A percentile compares a stretch with the other conserved stretches of the same genome.
phyloP scores from a whole-genome alignment of 1,140 invertebrate species.

The Drosophila prosaltans region DNA sequence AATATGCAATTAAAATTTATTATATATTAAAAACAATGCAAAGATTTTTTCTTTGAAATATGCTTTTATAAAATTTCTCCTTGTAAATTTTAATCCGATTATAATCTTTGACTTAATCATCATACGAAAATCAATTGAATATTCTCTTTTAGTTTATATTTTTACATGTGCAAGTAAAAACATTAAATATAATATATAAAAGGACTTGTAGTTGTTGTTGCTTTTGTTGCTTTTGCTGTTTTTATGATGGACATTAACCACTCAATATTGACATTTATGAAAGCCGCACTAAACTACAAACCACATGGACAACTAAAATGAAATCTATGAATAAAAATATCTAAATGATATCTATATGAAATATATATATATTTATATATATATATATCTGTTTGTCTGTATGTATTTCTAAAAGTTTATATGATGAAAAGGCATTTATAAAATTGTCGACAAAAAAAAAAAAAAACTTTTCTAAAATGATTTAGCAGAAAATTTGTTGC shows the following conservation, averaged over 20 bases:
- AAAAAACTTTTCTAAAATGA: conserved; percentile 49
- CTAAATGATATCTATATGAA: conserved; percentile 2
- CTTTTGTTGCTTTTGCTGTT: neutral
- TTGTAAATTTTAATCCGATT: neutral
- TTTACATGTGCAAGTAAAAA: neutral
- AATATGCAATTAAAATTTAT: neutral
- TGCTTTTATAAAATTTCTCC: neutral
- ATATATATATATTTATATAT: conserved; percentile 8
- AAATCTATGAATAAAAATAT: conserved; percentile 12
- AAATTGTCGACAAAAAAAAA: conserved; percentile 41
- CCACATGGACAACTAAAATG: conserved; percentile 10
- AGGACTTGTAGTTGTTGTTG: no score
- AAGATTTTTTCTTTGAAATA: neutral
- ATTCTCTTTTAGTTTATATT: neutral
- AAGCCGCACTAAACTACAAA: conserved; percentile 10
- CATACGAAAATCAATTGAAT: neutral
- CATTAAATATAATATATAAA: neutral
- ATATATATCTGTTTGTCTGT: conserved; percentile 7
- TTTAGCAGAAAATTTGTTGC: conserved; percentile 53
- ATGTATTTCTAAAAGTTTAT: neutral
- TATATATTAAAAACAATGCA: neutral
- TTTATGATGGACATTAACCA: conserved; percentile 8
- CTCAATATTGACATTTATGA: conserved; percentile 18
- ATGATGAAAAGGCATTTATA: conserved; percentile 23
- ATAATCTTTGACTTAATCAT: conserved; percentile 5